Percentiles rank a stretch among this genome's conserved stretches.
Conservation (phyloP, 2,888 invertebrate genomes). For the Dryococelus australis region DNA sequence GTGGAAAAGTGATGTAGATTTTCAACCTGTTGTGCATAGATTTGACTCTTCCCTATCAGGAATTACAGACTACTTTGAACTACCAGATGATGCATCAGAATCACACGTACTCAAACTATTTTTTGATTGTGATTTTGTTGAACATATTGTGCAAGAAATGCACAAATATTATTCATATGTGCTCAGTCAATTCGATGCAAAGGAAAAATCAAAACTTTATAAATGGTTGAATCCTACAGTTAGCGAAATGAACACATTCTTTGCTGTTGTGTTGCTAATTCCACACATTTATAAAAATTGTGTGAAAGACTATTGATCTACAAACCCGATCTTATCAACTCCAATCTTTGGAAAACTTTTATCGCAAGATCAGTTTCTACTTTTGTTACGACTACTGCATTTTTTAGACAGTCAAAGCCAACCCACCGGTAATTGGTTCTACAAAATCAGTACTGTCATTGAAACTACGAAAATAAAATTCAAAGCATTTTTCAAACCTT, state of each 20-base stretch:
- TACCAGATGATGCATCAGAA: background rate
- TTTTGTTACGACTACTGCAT: background rate
- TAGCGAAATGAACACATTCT: background rate
- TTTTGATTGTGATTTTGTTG: background rate
- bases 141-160: background rate
- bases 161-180: slow-evolving; percentile 23
- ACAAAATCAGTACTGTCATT: slow-evolving; percentile 21
- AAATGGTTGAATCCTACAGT: background rate
- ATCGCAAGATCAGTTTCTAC: background rate
- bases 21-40: background rate
- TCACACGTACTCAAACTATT: background rate
- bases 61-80: background rate
- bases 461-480: slow-evolving; percentile 18
- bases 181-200: background rate
- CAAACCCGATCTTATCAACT: slow-evolving; percentile 16
- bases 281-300: background rate
- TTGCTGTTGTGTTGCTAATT: background rate
- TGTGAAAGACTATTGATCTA: slow-evolving; percentile 21
- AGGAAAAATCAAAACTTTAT: background rate
- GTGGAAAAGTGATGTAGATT: background rate
- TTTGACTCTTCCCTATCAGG: background rate
- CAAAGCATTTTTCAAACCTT: slow-evolving; percentile 11
- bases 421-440: background rate
- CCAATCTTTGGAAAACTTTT: slow-evolving; percentile 5
- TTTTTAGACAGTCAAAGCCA: no score